Evolutionary conservation across 2,888 invertebrate species (phyloP).

Genomic region (Drepanosiphum platanoidis): DNA sequence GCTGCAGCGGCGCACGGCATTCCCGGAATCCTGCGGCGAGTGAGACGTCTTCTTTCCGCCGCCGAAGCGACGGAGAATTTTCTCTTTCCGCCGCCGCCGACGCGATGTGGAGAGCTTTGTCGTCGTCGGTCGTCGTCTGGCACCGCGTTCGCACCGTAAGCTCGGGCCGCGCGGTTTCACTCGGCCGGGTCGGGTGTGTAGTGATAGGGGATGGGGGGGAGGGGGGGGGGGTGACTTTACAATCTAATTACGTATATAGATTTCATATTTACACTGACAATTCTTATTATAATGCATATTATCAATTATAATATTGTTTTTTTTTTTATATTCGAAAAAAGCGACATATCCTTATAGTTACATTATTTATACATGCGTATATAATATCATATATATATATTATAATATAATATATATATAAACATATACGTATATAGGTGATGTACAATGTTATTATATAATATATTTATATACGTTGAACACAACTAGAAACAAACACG

Average conservation of each 20-base stretch:
- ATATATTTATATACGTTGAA: too few species aligned
- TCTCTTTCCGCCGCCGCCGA: conserved; percentile 32
- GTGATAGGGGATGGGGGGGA: neutral
- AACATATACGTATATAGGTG: conserved; percentile 5
- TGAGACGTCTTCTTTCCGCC: conserved; percentile 59
- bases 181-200: too few species aligned
- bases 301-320: conserved; percentile 15
- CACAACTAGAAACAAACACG: conserved; percentile 61
- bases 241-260: conserved; percentile 49
- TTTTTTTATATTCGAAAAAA: conserved; percentile 47
- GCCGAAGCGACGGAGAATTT: neutral
- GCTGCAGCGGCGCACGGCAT: conserved; percentile 17
- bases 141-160: neutral
- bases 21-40: conserved; percentile 37
- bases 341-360: conserved; percentile 44
- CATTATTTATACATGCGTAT: conserved; percentile 1
- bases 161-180: conserved; percentile 32
- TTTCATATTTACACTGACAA: conserved; percentile 51
- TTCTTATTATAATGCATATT: conserved; percentile 16
- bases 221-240: neutral
- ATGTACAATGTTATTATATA: conserved; percentile 38
- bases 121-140: too few species aligned
- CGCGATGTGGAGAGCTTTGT: neutral
- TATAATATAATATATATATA: neutral
- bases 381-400: conserved; percentile 11